phyloP scores from a whole-genome alignment of 2,888 invertebrate genomes.

The Torymus aiolomorphi region DNA sequence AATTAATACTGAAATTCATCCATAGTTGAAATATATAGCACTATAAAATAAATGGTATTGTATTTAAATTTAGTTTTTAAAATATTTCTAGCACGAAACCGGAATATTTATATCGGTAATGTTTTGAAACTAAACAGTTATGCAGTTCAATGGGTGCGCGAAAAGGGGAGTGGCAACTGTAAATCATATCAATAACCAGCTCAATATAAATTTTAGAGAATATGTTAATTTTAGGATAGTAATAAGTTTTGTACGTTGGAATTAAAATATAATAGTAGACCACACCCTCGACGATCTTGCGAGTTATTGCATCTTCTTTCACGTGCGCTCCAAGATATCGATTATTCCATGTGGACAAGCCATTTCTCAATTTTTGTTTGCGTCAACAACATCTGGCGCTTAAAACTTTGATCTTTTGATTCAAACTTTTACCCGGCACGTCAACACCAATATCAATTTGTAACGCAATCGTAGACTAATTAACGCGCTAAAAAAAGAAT shows the following conservation, averaged over 20 bases:
- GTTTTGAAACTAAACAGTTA: constrained; percentile 19
- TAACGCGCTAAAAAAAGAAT: too few relatives aligned
- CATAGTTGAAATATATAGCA: background rate
- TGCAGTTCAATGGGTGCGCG: background rate
- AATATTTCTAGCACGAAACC: constrained; percentile 29
- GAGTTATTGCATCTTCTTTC: too few relatives aligned
- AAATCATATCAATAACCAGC: background rate
- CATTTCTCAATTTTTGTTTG: background rate
- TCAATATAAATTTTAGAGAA: too few relatives aligned
- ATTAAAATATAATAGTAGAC: too few relatives aligned
- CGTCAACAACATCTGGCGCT: too few relatives aligned
- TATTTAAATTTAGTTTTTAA: background rate
- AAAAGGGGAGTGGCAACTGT: constrained; percentile 32
- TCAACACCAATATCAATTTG: too few relatives aligned
- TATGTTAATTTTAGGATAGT: too few relatives aligned
- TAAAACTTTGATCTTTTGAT: too few relatives aligned
- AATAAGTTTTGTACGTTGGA: too few relatives aligned
- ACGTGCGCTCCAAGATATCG: background rate
- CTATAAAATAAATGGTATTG: background rate
- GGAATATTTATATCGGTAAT: constrained; percentile 28
- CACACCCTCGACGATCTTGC: too few relatives aligned
- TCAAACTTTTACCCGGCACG: too few relatives aligned
- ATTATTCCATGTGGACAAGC: background rate
- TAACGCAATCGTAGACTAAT: too few relatives aligned
- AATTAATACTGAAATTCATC: background rate